Evolutionary conservation across 2,888 invertebrate genomes (phyloP).

Genomic region (Abrostola tripartita): DNA sequence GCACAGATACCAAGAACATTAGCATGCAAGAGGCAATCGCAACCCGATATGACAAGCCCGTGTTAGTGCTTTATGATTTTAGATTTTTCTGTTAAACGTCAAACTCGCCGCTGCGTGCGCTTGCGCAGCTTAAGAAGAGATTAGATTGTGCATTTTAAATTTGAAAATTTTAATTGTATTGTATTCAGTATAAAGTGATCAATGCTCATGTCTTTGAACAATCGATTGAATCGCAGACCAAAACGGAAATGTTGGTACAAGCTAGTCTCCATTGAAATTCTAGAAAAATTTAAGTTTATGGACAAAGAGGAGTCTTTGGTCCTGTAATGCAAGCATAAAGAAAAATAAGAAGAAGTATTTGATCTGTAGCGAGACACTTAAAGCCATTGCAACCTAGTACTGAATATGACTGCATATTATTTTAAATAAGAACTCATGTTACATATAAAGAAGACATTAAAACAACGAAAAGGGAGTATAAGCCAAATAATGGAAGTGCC

Average conservation of each 20-base stretch:
- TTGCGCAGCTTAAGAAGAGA: slow-evolving; percentile 31
- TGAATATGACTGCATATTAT: no score
- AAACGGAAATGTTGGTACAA: no score
- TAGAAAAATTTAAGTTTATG: no score
- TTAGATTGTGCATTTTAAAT: slow-evolving; percentile 38
- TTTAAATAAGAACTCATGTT: no score
- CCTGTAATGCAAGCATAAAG: no score
- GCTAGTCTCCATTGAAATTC: no score
- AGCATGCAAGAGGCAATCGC: slow-evolving; percentile 83
- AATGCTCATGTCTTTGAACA: neutral
- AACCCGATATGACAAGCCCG: slow-evolving; percentile 83
- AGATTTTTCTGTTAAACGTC: slow-evolving; percentile 86
- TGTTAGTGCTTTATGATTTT: slow-evolving; percentile 84
- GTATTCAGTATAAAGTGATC: neutral
- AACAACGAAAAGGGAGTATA: neutral
- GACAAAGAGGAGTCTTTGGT: no score
- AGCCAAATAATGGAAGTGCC: neutral
- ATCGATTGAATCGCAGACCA: no score
- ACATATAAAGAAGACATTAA: no score
- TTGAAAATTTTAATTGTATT: neutral
- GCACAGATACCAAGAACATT: slow-evolving; percentile 63
- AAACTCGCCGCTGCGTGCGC: slow-evolving; percentile 81
- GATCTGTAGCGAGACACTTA: no score
- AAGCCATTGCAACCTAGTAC: no score
- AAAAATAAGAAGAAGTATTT: no score